Evolutionary conservation across 1,140 invertebrate genomes (phyloP), one percentile per base, ranked within the genome.

Genomic region (Lepidurus arcticus): DNA sequence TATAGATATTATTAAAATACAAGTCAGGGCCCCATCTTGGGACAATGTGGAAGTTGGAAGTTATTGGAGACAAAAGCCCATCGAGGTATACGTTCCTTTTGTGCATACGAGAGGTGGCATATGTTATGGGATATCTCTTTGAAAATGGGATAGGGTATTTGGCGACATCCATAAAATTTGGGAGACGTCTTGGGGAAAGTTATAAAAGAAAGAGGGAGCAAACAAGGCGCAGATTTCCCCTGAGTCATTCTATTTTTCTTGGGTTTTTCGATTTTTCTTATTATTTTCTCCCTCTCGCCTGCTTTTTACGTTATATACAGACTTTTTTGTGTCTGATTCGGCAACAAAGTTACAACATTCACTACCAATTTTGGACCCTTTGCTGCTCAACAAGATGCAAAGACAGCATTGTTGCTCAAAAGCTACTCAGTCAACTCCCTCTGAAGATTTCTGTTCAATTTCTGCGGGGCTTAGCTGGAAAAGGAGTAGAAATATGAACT

Each of bases 181-280:
- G 53, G 21, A 21, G 53, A 21, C 21, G 53, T 65, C 6, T 65
- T 13, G 16, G 53, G 13, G 21, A 65, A 65, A 65, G 9, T 21
- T 65, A 65, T 65, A 65, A 65, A 65, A 65, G 53, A 65, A 65
- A 65, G 16, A 65, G 21, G 13, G 53, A 65, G 53, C 53, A 65
- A 65, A 65, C 53, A 65, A 65, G 53, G 47, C 7, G 21, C 53
- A 21, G 53, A 65, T 65, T 65, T 65, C 53, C 53, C 53, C 53
- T 0, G 53, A 65, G 53, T 2, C 8, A 65, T 65, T 65, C 34
- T 34, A 34, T 34, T 34, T 34, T 34, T 34, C 34, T 34, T 34
- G 34, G 34, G 34, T 34, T 34, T 4, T 34, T 65, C 53, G 16
- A 65, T 65, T 65, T n/a, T 65, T 9, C 16, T 65, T 65, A 65